Evolutionary conservation across 2,113 vertebrate genomes (phyloP), one percentile per base, ranked within the genome.

Genomic region (Esox niger): DNA sequence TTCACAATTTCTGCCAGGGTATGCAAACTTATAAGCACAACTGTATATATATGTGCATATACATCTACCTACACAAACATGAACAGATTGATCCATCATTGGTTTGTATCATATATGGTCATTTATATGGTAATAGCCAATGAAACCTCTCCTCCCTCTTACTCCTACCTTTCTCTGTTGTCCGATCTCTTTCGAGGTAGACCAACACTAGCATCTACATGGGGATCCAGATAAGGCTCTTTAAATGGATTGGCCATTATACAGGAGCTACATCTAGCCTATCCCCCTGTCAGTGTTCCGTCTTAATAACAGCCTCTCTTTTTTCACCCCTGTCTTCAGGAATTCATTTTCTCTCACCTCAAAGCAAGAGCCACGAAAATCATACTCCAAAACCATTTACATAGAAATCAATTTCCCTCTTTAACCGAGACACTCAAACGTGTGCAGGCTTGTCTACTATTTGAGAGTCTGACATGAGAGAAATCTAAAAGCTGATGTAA

Each of bases 321-420:
- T 33, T 32, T 59, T 52, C 56, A 63, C 73, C 58, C 69, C 78
- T 68, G 71, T 89, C 87, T 86, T 80, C 80, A 79, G 76, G 79
- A 89, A 91, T 88, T 87, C 80, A 91, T 91, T 91, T 89, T 87
- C 86, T 84, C 79, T 52, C 31, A 25, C 32, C 73, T 75, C 58
- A 76, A 79, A 79, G 67, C 68, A 31, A 27, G 62, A 32, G 59
- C 23, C 76, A 76, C 82, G 73, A 82, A 89, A 84, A 86, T 87
- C 80, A 86, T 86, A 86, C 85, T 84, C 86, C 82, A 84, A 85
- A 86, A 88, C 81, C 81, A 92, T 92, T 92, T 91, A 91, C 87
- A 90, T 92, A 87, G 88, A 90, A 91, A 91, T 91, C 85, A 83
- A 81, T 85, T 58, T 52, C 47, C 47, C n/a, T 38, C 35, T 38